These are phyloP conservation scores for Delichon dasypus DNA, from an alignment of 2,797 vertebrate species.

Conservation along the genomic window DNA sequence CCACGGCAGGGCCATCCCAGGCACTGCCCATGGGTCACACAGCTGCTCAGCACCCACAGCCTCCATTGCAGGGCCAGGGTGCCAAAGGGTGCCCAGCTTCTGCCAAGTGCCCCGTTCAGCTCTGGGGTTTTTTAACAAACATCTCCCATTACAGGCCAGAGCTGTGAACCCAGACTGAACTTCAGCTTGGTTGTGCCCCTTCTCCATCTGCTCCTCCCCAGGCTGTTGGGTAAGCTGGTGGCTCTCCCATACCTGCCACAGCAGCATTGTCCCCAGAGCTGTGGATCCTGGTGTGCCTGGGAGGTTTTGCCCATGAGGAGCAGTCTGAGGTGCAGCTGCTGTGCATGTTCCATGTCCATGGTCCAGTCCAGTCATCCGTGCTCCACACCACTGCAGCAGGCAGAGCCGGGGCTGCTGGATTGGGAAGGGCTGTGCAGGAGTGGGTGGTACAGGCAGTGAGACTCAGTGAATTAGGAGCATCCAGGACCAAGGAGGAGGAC, in stretches of 20 bases:
- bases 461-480: background rate
- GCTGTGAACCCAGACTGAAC: background rate
- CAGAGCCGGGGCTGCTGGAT: background rate
- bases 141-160: background rate
- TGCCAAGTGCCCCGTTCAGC: accelerated
- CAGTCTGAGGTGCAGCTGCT: background rate
- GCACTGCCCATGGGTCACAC: accelerated
- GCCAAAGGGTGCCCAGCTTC: background rate
- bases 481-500: background rate
- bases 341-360: accelerated
- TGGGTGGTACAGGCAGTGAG: background rate
- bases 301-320: accelerated
- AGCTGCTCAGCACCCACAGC: accelerated
- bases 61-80: accelerated
- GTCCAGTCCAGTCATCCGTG: accelerated
- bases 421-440: background rate
- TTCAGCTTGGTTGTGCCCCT: background rate
- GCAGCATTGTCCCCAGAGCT: background rate
- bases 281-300: accelerated
- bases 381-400: accelerated
- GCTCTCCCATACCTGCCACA: accelerated
- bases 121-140: background rate
- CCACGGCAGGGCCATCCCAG: background rate
- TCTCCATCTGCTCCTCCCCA: background rate
- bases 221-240: background rate